Evolutionary conservation across 2,888 invertebrate genomes (phyloP), one percentile per base, ranked within the genome.

Genomic region (Keiferia lycopersicella): DNA sequence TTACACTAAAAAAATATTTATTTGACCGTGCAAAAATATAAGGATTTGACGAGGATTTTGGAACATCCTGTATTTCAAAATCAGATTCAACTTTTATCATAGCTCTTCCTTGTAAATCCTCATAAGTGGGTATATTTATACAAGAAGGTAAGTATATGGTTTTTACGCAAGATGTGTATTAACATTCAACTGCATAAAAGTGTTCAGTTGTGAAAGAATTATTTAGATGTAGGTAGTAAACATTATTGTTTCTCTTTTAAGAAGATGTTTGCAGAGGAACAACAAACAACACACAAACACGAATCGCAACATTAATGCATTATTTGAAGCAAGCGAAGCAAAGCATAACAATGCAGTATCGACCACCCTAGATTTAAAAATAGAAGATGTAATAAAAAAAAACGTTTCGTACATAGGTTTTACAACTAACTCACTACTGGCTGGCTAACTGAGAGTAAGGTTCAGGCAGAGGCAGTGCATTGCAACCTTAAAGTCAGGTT

Each of bases 261-360:
- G 16, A 22, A 18, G 11, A 11, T 11, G 20, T 1, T 38, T 10
- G 10, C 38, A 58, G 34, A 74, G 75, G 65, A 72, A 81, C 69
- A 77, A 72, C 75, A 80, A 77, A 72, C 75, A 80, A 87, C 89
- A 91, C 88, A 91, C 91, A 91, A 91, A 91, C 91, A 91, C 91
- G 87, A 85, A 90, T 91, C 91, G 89, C 89, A 81, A 83, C 84
- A 72, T 78, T 76, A 80, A 83, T 80, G 86, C 84, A 79, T 71
- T 70, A 73, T 71, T 75, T 80, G 81, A 53, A 72, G 64, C 81
- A 86, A 76, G 83, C 85, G 73, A 84, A 81, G 81, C 82, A 68
- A 61, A 65, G 62, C 61, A 26, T 26, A 53, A 53, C 22, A 22
- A 20, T 26, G 51, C 51, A 20, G 66, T 51, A 64, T 65, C 39